Percentiles rank a stretch among this genome's conserved stretches.
Conservation (phyloP, 2,888 invertebrate genomes). For the Theodoxus fluviatilis region DNA sequence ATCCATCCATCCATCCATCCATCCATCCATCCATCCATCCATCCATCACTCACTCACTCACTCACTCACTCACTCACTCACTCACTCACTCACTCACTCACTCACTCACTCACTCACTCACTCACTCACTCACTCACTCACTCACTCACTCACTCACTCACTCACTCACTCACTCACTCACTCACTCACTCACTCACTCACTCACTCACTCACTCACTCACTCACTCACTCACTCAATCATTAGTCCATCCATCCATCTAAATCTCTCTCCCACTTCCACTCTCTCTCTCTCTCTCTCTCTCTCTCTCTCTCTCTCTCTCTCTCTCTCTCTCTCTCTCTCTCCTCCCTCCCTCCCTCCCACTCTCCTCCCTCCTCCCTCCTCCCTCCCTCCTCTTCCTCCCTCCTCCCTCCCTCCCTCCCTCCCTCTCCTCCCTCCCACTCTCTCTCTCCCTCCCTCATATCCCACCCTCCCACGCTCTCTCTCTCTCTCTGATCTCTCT, state of each 20-base stretch:
- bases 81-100: too few species aligned
- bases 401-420: not conserved
- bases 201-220: not conserved
- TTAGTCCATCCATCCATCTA: too few species aligned
- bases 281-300: not conserved
- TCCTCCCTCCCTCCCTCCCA: not conserved
- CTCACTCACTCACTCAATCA: too few species aligned
- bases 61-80: too few species aligned
- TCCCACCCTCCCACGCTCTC: slow-evolving; percentile 1
- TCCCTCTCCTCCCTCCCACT: not conserved
- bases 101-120: too few species aligned
- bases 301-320: not conserved
- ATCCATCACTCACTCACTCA: too few species aligned
- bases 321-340: not conserved
- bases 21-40: too few species aligned
- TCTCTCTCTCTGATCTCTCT: not conserved
- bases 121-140: too few species aligned
- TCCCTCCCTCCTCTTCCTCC: not conserved
- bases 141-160: too few species aligned
- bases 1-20: too few species aligned
- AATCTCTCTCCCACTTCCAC: not conserved
- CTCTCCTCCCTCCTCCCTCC: not conserved
- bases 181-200: too few species aligned
- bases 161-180: too few species aligned
- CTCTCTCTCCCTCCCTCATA: not conserved